Conservation (phyloP, 2,113 vertebrate genomes). For the Poeciliopsis prolifica region DNA sequence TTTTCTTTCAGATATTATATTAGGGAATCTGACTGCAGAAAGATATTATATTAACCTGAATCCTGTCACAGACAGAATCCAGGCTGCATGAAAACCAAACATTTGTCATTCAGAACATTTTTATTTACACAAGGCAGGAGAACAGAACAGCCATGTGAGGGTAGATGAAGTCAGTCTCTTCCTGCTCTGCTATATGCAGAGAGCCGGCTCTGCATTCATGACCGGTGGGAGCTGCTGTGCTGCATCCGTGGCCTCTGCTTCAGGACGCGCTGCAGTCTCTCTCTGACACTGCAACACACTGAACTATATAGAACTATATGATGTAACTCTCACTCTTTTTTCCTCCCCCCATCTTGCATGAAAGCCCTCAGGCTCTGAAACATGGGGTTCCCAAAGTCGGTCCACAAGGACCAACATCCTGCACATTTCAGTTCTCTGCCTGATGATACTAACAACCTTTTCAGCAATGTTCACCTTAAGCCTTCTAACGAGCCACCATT, state of each 20-base stretch:
- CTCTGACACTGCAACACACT: slow-evolving; percentile 61
- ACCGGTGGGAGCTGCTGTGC: slow-evolving; percentile 7
- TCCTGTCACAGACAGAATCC: background rate
- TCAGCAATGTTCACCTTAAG: no score
- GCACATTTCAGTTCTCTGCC: no score
- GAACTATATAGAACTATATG: background rate
- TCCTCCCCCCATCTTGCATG: background rate
- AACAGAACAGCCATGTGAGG: background rate
- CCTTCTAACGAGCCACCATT: no score
- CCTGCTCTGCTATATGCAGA: background rate
- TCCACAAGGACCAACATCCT: no score
- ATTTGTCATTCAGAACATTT: background rate
- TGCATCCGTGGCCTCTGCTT: slow-evolving; percentile 34
- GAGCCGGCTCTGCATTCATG: slow-evolving; percentile 21
- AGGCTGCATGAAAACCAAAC: background rate
- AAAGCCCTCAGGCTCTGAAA: slow-evolving; percentile 27
- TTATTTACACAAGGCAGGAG: background rate
- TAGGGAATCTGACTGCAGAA: background rate
- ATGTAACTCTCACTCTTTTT: background rate
- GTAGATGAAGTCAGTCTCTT: background rate
- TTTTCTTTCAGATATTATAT: background rate
- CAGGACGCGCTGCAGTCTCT: slow-evolving; percentile 46
- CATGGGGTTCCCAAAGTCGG: background rate
- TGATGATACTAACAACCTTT: no score
- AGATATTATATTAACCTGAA: background rate